These are phyloP conservation scores for Tetranychus urticae DNA, from an alignment of 1,140 invertebrate genomes.

Conservation along the genomic window DNA sequence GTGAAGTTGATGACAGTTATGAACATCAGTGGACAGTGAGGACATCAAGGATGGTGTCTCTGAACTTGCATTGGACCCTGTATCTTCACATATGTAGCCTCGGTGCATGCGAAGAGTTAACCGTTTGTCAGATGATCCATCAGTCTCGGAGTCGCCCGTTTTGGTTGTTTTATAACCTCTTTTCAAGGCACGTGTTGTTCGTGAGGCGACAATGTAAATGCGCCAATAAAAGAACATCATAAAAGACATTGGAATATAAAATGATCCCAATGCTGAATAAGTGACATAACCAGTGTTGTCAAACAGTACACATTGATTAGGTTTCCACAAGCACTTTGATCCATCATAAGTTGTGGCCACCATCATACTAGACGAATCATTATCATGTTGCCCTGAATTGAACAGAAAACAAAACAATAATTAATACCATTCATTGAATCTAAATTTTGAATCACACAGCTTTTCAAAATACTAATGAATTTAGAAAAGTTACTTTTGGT, in stretches of 20 bases:
- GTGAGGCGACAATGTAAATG: constrained; percentile 72
- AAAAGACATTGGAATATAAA: constrained; percentile 83
- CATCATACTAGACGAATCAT: too few species aligned
- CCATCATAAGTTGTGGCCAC: neutral
- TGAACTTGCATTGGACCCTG: neutral
- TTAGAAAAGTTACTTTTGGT: too few species aligned
- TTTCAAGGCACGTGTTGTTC: constrained; percentile 56
- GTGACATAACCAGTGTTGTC: constrained; percentile 55
- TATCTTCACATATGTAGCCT: constrained; percentile 21
- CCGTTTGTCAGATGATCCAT: constrained; percentile 44
- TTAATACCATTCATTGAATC: too few species aligned
- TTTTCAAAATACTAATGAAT: too few species aligned
- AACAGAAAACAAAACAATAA: neutral
- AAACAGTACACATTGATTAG: constrained; percentile 45
- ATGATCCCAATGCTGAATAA: constrained; percentile 76
- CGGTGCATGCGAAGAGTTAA: constrained; percentile 74
- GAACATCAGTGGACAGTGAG: neutral
- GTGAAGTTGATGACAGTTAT: neutral
- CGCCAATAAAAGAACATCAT: constrained; percentile 92
- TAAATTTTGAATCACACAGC: too few species aligned
- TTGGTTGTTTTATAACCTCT: constrained; percentile 71
- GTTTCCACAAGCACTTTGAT: neutral
- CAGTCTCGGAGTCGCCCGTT: constrained; percentile 27
- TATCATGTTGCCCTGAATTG: too few species aligned
- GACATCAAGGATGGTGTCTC: neutral